A percentile compares a stretch with the other conserved stretches of the same genome.
Evolutionary conservation across 2,113 vertebrate genomes (phyloP).

Genomic region (Centropus bengalensis): DNA sequence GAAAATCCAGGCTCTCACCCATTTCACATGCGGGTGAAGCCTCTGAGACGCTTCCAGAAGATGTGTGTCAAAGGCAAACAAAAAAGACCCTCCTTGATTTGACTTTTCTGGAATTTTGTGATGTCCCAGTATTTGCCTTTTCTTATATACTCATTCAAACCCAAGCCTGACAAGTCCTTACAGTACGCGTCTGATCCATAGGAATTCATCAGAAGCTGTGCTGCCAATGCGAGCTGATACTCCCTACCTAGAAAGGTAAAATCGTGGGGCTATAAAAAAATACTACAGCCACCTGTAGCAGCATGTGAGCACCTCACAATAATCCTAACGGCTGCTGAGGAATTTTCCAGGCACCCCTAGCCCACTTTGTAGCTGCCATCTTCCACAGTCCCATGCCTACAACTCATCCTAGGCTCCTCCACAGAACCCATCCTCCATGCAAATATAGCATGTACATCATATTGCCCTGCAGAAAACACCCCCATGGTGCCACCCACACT

Average conservation of each 20-base stretch:
- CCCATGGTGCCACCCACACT: background rate
- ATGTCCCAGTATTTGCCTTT: background rate
- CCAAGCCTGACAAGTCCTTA: background rate
- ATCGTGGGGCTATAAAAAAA: background rate
- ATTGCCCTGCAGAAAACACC: background rate
- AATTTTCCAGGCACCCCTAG: background rate
- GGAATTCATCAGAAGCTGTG: background rate
- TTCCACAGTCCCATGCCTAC: background rate
- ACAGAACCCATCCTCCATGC: background rate
- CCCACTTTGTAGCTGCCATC: background rate
- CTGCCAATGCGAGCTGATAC: background rate
- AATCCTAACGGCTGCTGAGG: background rate
- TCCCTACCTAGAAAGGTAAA: background rate
- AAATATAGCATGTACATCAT: accelerated
- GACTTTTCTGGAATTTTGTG: background rate
- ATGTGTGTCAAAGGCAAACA: slow-evolving; percentile 71
- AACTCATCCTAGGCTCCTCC: background rate
- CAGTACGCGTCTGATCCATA: background rate
- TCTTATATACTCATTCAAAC: background rate
- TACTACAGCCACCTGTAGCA: background rate
- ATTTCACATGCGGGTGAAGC: slow-evolving; percentile 73
- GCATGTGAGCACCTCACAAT: background rate
- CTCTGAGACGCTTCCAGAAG: slow-evolving; percentile 78
- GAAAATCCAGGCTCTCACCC: slow-evolving; percentile 63
- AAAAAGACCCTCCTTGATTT: background rate